Percentiles rank a stretch among this genome's conserved stretches.
Conservation (phyloP, 35 echinoderm and acorn worm species). For the Apostichopus californicus region DNA sequence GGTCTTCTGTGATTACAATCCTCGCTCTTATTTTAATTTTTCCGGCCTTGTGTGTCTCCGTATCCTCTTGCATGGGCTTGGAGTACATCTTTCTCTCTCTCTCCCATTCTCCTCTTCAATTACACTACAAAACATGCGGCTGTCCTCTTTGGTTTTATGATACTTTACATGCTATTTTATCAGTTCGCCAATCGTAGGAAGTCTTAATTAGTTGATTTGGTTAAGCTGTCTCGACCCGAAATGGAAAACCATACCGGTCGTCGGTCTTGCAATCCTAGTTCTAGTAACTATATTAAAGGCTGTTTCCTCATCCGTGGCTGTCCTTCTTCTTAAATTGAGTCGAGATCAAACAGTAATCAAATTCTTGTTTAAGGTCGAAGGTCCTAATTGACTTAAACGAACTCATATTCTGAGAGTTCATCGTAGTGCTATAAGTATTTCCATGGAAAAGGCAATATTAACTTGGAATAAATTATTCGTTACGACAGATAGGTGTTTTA, state of each 20-base stretch:
- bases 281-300: too few relatives aligned
- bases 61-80: neutral
- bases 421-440: too few relatives aligned
- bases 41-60: neutral
- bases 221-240: neutral
- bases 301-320: too few relatives aligned
- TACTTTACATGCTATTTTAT: neutral
- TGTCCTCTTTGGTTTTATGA: neutral
- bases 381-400: neutral
- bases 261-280: too few relatives aligned
- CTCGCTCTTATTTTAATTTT: constrained; percentile 4
- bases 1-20: neutral
- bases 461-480: too few relatives aligned
- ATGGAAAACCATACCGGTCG: too few relatives aligned
- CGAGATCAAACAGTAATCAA: neutral
- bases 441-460: too few relatives aligned
- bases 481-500: too few relatives aligned
- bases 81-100: too few relatives aligned
- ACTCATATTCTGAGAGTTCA: too few relatives aligned
- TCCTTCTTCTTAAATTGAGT: neutral
- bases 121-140: too few relatives aligned
- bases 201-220: constrained; percentile 13
- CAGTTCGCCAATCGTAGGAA: neutral
- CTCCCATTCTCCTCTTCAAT: too few relatives aligned
- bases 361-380: neutral